phyloP scores from a whole-genome alignment of 2,888 invertebrate species.

The Nemotelus pantherinus region DNA sequence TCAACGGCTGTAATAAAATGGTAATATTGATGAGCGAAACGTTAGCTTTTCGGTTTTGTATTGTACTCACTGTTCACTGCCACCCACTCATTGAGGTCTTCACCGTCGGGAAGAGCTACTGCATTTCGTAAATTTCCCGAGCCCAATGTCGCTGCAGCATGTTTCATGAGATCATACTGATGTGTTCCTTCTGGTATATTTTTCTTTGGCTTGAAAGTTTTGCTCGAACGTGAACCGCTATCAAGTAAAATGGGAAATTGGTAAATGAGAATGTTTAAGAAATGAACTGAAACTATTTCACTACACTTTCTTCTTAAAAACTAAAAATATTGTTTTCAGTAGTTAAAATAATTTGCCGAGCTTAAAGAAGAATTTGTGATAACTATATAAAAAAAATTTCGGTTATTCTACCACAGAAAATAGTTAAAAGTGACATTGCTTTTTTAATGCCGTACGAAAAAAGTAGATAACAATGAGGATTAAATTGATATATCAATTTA shows the following conservation, averaged over 20 bases:
- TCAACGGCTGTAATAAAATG: slow-evolving; percentile 84
- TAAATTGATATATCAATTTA: too few species aligned
- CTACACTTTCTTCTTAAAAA: too few species aligned
- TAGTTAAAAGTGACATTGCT: too few species aligned
- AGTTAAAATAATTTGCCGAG: too few species aligned
- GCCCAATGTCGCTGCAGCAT: slow-evolving; percentile 97
- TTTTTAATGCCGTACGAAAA: too few species aligned
- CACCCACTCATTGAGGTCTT: slow-evolving; percentile 99
- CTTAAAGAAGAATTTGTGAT: too few species aligned
- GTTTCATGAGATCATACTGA: slow-evolving; percentile 99
- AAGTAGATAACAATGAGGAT: too few species aligned
- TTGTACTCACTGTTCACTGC: slow-evolving; percentile 93
- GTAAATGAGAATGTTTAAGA: too few species aligned
- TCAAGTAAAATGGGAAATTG: slow-evolving; percentile 5
- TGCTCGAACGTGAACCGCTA: slow-evolving; percentile 79
- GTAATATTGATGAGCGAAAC: neutral
- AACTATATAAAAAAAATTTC: too few species aligned
- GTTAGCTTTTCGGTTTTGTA: neutral
- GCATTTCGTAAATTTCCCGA: slow-evolving; percentile 96
- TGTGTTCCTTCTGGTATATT: slow-evolving; percentile 98
- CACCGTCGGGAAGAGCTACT: slow-evolving; percentile 97
- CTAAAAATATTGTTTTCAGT: too few species aligned
- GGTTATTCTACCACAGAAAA: too few species aligned
- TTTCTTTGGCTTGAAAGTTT: slow-evolving; percentile 98
- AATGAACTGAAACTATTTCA: too few species aligned